Base-by-base conservation (phyloP, 2,113 vertebrate genomes). In the Furnarius figulus region DNA sequence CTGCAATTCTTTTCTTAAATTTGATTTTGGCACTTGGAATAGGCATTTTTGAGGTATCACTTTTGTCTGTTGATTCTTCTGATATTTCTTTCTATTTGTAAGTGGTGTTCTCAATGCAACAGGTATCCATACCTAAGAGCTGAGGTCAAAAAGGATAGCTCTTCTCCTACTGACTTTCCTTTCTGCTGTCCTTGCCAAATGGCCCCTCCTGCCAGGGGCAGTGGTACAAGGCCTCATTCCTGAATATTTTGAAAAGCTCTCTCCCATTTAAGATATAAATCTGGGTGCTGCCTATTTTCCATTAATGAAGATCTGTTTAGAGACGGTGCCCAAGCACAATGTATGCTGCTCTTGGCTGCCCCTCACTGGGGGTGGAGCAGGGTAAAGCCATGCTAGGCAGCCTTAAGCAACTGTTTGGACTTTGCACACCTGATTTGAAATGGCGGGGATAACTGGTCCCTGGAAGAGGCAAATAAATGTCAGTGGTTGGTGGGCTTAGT, bases 11-110 rank as follows among this genome's bases (percentile, higher is more conserved):
- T 95, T 80, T 71, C 80, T 84, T 61, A 71, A 86, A 56, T 58
- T 90, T 78, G 46, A 61, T 68, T 79, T 88, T 96, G 94, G 65
- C 91, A 93, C 37, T 73, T 56, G 42, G 37, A 93, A 46, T n/a
- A 62, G 63, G 58, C 33, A 56, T 85, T 72, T 73, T 85, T 5
- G 4, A 71, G 28, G 39, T 66, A 24, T 90, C 53, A 39, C 61
- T 76, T 91, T 81, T 8, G 13, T 66, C 65, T 85, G 22, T 25
- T 88, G 76, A 46, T 81, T 82, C 23, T 81, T 85, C 61, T 62
- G 56, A 15, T 68, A 77, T 13, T 85, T 90, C 24, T 72, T 85
- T 46, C 20, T 62, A 21, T 80, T 90, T 87, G 68, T 50, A 94
- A 75, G 49, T 3, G 27, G 16, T 67, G 55, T 37, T 95, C 65